Evolutionary conservation across 2,888 invertebrate genomes (phyloP), one percentile per base, ranked within the genome.

Genomic region (Chymomyza caudatula): DNA sequence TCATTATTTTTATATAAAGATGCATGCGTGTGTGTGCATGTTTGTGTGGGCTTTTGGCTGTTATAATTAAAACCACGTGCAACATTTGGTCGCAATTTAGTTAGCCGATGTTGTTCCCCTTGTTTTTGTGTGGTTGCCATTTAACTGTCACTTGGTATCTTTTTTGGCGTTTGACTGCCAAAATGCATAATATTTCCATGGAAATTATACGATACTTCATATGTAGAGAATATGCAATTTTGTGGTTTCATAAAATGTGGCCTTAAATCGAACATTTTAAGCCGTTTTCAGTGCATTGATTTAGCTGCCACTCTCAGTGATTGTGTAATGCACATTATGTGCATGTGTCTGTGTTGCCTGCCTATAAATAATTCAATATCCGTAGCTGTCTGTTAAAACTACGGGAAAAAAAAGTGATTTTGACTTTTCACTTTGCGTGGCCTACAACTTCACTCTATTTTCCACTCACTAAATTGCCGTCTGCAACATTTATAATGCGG

Each of bases 401-500:
- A 23, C 15, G n/a, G n/a, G n/a, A 19, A 47, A 19, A 47, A 44
- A 22, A 51, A 23, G 13, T 51, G 47, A 51, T 22, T 20, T 51
- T 51, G 51, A 51, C 19, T 51, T 51, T 51, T 51, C 51, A 47
- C 47, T 47, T 47, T 47, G 15, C 17, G 44, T 17, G 44, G 44
- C 44, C 17, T 47, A 47, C 44, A 47, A 47, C 44, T 47, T 15
- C 3, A 15, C 15, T 47, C 44, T 17, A 76, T 71, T 65, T 69
- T 73, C 81, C 81, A 81, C 81, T 81, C 77, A 67, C 59, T 65
- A 73, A 81, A 80, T 84, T 80, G 80, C 29, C 8, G 29, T 11
- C 29, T 37, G 29, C 84, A 60, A 61, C 70, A 84, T 84, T 81
- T 81, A 81, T 81, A 81, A 81, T 81, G 84, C 84, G 84, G 65